phyloP scores from a whole-genome alignment of 2,113 vertebrate species.

The Orycteropus afer region DNA sequence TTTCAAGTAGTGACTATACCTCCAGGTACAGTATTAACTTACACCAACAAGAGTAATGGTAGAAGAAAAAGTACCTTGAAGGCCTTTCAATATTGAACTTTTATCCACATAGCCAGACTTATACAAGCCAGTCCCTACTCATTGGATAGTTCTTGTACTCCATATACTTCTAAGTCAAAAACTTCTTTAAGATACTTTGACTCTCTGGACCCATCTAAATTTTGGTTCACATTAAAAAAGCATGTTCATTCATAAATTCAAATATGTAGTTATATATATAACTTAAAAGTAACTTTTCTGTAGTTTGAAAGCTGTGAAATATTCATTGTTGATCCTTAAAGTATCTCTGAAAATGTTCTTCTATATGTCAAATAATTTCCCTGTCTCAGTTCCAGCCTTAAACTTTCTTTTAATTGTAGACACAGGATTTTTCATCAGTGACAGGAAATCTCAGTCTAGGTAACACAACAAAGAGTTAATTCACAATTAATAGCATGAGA shows the following conservation, averaged over 20 bases:
- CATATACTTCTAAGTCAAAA: background rate
- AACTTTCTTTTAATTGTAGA: background rate
- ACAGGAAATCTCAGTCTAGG: background rate
- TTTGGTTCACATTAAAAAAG: background rate
- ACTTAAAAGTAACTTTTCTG: background rate
- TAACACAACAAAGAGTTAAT: background rate
- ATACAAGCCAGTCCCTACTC: background rate
- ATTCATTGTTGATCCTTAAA: background rate
- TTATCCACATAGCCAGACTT: background rate
- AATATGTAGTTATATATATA: background rate
- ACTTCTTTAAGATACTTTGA: background rate
- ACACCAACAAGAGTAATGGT: background rate
- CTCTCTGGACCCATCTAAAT: background rate
- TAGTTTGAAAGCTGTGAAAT: background rate
- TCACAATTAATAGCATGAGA: background rate
- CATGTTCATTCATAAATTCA: background rate
- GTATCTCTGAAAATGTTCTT: background rate
- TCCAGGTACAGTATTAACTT: background rate
- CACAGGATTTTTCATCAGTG: background rate
- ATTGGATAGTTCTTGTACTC: background rate
- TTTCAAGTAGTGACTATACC: background rate
- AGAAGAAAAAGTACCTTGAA: background rate
- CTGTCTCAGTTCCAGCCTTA: background rate
- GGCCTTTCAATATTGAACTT: background rate
- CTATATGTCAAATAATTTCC: conserved; percentile 1